These are phyloP conservation scores for Hippocampus barbouri DNA, from an alignment of 2,113 vertebrate species.

Conservation along the genomic window DNA sequence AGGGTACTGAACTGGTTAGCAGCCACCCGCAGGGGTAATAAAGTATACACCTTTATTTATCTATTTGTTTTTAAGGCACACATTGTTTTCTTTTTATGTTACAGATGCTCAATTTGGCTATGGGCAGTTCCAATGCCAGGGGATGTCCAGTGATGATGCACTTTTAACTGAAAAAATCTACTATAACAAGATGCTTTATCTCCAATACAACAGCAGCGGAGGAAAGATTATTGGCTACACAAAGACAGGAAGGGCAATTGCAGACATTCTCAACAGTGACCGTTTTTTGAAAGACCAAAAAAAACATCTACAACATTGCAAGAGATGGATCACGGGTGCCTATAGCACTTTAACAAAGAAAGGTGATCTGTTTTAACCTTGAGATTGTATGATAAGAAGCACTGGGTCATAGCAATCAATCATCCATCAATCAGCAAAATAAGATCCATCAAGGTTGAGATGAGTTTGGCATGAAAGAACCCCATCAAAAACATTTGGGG, in stretches of 20 bases:
- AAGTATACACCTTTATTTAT: too few relatives aligned
- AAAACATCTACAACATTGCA: not conserved
- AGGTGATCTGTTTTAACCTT: conserved; percentile 20
- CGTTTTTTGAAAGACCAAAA: not conserved
- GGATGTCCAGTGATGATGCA: not conserved
- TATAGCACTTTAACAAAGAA: not conserved
- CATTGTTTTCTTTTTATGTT: conserved; percentile 6
- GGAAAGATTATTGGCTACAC: conserved; percentile 27
- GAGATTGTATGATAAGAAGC: too few relatives aligned
- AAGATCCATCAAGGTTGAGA: too few relatives aligned
- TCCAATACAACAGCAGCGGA: conserved; percentile 37
- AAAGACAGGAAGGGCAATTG: not conserved
- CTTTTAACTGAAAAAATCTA: conserved; percentile 18
- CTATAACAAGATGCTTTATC: conserved; percentile 33
- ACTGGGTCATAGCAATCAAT: not conserved
- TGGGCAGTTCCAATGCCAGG: not conserved
- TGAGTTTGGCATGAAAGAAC: too few relatives aligned
- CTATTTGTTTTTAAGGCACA: too few relatives aligned
- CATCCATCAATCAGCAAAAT: too few relatives aligned
- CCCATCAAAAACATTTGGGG: too few relatives aligned
- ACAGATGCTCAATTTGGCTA: conserved; percentile 27
- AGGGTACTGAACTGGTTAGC: too few relatives aligned
- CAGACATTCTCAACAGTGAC: conserved; percentile 17
- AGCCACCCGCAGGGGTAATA: too few relatives aligned
- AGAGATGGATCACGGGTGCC: rapidly evolving